Percentiles rank a stretch among this genome's conserved stretches.
phyloP scores from a whole-genome alignment of 2,797 vertebrate species.

The Falco naumanni region DNA sequence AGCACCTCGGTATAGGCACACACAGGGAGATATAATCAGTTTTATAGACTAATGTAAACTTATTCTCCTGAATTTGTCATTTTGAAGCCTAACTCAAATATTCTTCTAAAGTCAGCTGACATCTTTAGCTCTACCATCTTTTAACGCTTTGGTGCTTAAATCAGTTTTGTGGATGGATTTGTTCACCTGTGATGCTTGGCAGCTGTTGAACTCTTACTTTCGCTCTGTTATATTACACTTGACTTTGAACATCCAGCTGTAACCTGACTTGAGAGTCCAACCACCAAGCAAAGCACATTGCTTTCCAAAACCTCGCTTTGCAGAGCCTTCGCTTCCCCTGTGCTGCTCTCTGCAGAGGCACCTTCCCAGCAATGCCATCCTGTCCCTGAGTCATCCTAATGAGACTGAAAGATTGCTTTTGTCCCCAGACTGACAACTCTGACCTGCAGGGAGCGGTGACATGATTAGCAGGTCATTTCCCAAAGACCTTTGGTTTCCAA shows the following conservation, averaged over 20 bases:
- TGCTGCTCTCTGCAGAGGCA: neutral
- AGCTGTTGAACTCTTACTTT: neutral
- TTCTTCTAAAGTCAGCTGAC: neutral
- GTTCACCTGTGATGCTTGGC: neutral
- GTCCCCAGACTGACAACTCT: neutral
- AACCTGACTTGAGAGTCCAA: neutral
- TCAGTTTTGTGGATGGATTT: neutral
- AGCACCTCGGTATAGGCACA: neutral
- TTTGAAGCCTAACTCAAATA: neutral
- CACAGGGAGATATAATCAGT: neutral
- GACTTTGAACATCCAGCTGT: neutral
- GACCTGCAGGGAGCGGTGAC: neutral
- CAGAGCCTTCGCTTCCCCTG: accelerated
- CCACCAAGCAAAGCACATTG: neutral
- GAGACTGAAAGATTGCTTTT: neutral
- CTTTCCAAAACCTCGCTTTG: neutral
- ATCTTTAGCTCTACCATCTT: neutral
- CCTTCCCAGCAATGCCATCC: neutral
- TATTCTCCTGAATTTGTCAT: neutral
- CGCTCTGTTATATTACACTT: neutral
- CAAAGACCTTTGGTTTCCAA: neutral
- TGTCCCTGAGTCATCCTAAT: accelerated
- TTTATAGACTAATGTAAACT: neutral
- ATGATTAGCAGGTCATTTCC: neutral
- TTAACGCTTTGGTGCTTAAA: neutral